A percentile compares a stretch with the other conserved stretches of the same genome.
These are phyloP conservation scores for Mylabris sibirica DNA, from an alignment of 2,888 invertebrate genomes.

Conservation along the genomic window DNA sequence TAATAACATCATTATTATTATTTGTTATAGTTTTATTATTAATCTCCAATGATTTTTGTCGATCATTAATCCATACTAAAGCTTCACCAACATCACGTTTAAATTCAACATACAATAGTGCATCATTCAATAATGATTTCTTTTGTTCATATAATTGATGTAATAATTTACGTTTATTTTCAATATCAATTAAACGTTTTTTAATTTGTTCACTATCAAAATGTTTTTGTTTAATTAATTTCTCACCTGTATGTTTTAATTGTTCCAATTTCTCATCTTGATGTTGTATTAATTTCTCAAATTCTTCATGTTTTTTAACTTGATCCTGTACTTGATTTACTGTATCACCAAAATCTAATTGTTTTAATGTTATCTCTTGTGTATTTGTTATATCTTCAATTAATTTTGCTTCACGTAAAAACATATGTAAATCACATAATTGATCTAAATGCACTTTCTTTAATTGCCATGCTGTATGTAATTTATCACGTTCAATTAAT, in stretches of 20 bases:
- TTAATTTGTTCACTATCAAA: constrained; percentile 86
- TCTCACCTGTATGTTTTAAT: constrained; percentile 84
- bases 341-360: constrained; percentile 75
- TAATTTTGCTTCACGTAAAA: constrained; percentile 92
- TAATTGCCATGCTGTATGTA: constrained; percentile 87
- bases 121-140: constrained; percentile 75
- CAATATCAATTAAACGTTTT: constrained; percentile 76
- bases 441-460: constrained; percentile 90
- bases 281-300: constrained; percentile 87
- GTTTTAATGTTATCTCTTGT: constrained; percentile 81
- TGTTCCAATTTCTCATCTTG: constrained; percentile 88
- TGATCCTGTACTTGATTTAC: constrained; percentile 90
- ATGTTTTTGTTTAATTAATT: constrained; percentile 88
- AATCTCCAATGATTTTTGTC: constrained; percentile 84
- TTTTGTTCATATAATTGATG: constrained; percentile 74
- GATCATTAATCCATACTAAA: constrained; percentile 90
- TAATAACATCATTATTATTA: constrained; percentile 76
- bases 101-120: constrained; percentile 87
- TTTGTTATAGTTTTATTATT: constrained; percentile 77
- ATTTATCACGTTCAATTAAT: constrained; percentile 77
- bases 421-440: constrained; percentile 91
- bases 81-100: constrained; percentile 91
- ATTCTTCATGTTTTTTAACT: constrained; percentile 93
- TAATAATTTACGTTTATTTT: constrained; percentile 73
- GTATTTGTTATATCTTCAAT: constrained; percentile 87